Base-by-base conservation (phyloP, 2,113 vertebrate species). In the Larimichthys polyactis region DNA sequence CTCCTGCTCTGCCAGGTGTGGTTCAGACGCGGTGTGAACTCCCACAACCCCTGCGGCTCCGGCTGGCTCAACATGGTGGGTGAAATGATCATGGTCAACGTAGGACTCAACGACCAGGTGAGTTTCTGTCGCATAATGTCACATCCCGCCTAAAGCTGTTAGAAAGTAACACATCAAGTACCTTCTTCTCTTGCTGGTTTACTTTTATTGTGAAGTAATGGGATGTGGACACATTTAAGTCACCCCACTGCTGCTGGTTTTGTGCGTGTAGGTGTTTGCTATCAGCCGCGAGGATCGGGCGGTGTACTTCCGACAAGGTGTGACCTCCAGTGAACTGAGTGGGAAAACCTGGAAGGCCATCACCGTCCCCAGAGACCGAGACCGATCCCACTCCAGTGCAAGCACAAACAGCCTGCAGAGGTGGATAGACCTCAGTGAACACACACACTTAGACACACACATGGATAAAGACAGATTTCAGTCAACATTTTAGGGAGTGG, bases 11-110 rank as follows among this genome's bases (percentile, higher is more conserved):
- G 52, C 22, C 82, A 99, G 98, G 97, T 99, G 58, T 99, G 98
- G 98, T 99, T 99, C 94, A 95, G 98, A 86, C 96, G 98, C 67
- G 97, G 98, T 0, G 96, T 99, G 71, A 98, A 96, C 84, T 98
- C 98, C 0, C 97, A 99, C 91, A 99, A 97, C 69, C 98, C 98
- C 6, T 94, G 96, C 76, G 98, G 98, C 68, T 98, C 97, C 11
- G 96, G 98, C 83, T 99, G 98, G 98, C 97, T 99, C 59, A 95
- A 95, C 93, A 99, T 99, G 98, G 95, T 99, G 27, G 97, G 97
- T 69, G 97, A 99, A 81, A 97, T 99, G 97, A 90, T 95, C 71
- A 99, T 97, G 97, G 92, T 99, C 85, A 96, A 95, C 3, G 96
- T 99, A 20, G 98, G 98, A 73, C 95, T 98, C 58, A 97, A 97